A percentile compares a stretch with the other conserved stretches of the same genome.
phyloP scores from a whole-genome alignment of 1,140 invertebrate genomes.

The Zaprionus taronus region DNA sequence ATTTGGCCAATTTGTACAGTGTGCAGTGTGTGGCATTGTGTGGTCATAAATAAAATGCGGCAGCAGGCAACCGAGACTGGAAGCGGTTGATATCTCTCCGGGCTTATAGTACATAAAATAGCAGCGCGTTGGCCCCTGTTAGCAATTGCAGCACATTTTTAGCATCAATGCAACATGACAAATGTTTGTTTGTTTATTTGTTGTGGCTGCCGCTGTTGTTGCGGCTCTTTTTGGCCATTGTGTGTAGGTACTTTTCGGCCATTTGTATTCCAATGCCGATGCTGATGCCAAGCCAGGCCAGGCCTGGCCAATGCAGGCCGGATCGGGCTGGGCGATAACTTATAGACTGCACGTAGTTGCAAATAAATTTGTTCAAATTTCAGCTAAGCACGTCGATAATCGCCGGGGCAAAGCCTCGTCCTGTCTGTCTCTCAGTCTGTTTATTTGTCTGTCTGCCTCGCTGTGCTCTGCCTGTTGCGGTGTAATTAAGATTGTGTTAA shows the following conservation, averaged over 20 bases:
- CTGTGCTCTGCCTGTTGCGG: conserved; percentile 9
- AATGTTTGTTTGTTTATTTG: conserved; percentile 67
- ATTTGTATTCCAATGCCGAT: conserved; percentile 1
- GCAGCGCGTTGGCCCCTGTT: conserved; percentile 22
- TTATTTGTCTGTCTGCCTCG: conserved; percentile 1
- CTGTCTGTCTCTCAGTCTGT: not conserved
- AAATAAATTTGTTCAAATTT: conserved; percentile 75
- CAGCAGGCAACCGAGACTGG: conserved; percentile 24
- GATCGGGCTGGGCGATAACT: conserved; percentile 55
- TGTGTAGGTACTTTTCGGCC: conserved; percentile 36
- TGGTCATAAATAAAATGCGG: conserved; percentile 73
- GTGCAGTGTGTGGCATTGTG: conserved; percentile 32
- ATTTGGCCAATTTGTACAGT: conserved; percentile 54
- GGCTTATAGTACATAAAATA: conserved; percentile 54
- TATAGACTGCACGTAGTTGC: conserved; percentile 64
- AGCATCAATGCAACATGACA: conserved; percentile 66
- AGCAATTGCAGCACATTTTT: conserved; percentile 57
- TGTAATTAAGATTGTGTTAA: conserved; percentile 49
- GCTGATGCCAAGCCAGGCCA: not conserved
- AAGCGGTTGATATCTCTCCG: conserved; percentile 34
- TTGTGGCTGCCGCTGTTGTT: conserved; percentile 42
- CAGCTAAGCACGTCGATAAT: conserved; percentile 47
- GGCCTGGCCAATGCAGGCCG: not conserved
- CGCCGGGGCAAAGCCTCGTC: conserved; percentile 6
- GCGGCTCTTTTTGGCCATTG: conserved; percentile 35